A percentile compares a stretch with the other conserved stretches of the same genome.
phyloP scores from a whole-genome alignment of 2,113 vertebrate species.

The Apteryx owenii region DNA sequence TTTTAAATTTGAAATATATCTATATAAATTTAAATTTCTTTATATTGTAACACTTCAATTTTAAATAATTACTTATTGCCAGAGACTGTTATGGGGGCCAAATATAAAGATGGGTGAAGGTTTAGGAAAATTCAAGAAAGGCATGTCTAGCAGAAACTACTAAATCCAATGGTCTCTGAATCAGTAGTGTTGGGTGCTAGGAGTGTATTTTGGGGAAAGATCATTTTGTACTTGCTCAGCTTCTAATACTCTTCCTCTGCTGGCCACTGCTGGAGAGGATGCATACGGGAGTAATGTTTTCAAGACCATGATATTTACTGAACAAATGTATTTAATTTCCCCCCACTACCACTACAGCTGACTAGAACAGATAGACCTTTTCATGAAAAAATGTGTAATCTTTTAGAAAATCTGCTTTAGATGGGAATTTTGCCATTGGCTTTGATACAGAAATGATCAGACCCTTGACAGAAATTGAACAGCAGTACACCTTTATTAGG shows the following conservation, averaged over 20 bases:
- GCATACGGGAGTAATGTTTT: background rate
- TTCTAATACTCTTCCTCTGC: background rate
- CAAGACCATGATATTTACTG: background rate
- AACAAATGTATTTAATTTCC: background rate
- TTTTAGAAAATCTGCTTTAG: background rate
- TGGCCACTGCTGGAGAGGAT: background rate
- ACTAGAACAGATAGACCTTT: background rate
- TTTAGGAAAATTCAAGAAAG: background rate
- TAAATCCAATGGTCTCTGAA: background rate
- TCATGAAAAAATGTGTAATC: background rate
- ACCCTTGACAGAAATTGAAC: background rate
- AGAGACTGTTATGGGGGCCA: background rate
- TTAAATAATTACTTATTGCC: background rate
- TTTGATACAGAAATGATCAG: background rate
- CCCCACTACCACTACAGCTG: background rate
- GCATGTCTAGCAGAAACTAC: background rate
- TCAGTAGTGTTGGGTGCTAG: background rate
- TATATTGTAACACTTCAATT: background rate
- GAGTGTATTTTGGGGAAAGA: background rate
- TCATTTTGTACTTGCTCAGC: background rate
- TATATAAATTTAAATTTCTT: background rate
- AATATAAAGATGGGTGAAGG: background rate
- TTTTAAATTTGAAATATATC: background rate
- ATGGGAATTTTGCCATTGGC: background rate
- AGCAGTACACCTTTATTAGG: background rate